Evolutionary conservation across 53 echinoderm and acorn worm genomes (phyloP), one percentile per base, ranked within the genome.

Genomic region (Holothuria leucospilota): DNA sequence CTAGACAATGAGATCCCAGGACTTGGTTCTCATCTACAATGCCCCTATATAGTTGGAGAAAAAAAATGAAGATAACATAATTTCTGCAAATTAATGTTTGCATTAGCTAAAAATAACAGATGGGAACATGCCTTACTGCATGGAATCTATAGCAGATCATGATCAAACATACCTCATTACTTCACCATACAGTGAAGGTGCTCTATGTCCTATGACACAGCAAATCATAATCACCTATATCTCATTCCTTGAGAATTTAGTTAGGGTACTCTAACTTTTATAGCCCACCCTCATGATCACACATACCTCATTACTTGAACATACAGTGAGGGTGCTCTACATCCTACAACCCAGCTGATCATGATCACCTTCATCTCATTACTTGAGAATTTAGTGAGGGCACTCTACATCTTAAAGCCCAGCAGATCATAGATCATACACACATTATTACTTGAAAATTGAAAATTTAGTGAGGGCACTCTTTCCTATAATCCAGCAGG

Each of bases 191-290:
- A 30, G 15, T 28, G 67, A 30, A 20, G 67, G 67, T 8, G 2
- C 40, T n/a, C n/a, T n/a, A 26, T 6, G 7, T 20, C 20, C 5
- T 42, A 42, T 9, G 9, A n/a, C 9, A 5, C 5, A 6, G 5
- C 42, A 42, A 9, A 42, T 42, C 5, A 63, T 63, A 21, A 63
- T 26, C 27, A 14, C 24, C 16, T 85, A 46, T 86, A 96, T 94
- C 96, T 93, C n/a, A 94, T 92, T 13, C 94, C 82, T 82, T 94
- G 91, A 20, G 95, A 90, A 29, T 92, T 81, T n/a, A n/a, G n/a
- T n/a, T n/a, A n/a, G n/a, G n/a, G n/a, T n/a, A n/a, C n/a, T n/a
- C n/a, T n/a, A n/a, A n/a, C n/a, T n/a, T 6, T 42, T 9, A 42
- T 42, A 42, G 5, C 5, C 9, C 42, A 42, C 9, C 42, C 42